Base-by-base conservation (phyloP, 2,888 invertebrate genomes). In the Hydropsyche betteni region DNA sequence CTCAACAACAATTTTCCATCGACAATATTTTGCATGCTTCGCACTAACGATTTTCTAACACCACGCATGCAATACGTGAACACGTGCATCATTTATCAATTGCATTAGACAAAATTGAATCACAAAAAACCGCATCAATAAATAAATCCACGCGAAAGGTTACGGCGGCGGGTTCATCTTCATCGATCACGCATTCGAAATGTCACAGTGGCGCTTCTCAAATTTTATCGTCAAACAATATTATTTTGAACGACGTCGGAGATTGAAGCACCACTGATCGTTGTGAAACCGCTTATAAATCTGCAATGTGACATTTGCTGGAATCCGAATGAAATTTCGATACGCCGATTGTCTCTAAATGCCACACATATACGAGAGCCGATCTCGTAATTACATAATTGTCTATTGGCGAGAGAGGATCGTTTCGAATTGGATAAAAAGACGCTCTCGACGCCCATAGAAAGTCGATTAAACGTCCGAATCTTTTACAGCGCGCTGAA, bases 131-230 rank as follows among this genome's bases (percentile, higher is more conserved):
- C 24, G 24, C 24, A 24, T 24, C 10, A 8, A 44, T 44, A 44
- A 44, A 44, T 44, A 10, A 14, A 14, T n/a, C 12, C 6, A 6
- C 4, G 12, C 36, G 34, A 36, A 24, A 10, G 34, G 64, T 36
- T 64, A 36, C 36, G 44, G 4, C 5, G 36, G 3, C 12, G 36
- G n/a, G 34, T 44, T 34, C 64, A 64, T n/a, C n/a, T 36, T 64
- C 34, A 64, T 64, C 64, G 64, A 64, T 64, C 64, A 64, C 36
- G 64, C 64, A 36, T 33, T 64, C 64, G 44, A 64, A 64, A 64
- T 64, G 64, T 36, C 64, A 36, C 24, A 64, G 64, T 61, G 16
- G 24, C 5, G 10, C 24, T 24, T 61, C 33, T 61, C 4, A 12
- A 16, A 16, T 58, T 24, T 16, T 16, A 64, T 36, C 36, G 34